These are phyloP conservation scores for Pinna nobilis DNA, from an alignment of 1,140 invertebrate species.

Conservation along the genomic window DNA sequence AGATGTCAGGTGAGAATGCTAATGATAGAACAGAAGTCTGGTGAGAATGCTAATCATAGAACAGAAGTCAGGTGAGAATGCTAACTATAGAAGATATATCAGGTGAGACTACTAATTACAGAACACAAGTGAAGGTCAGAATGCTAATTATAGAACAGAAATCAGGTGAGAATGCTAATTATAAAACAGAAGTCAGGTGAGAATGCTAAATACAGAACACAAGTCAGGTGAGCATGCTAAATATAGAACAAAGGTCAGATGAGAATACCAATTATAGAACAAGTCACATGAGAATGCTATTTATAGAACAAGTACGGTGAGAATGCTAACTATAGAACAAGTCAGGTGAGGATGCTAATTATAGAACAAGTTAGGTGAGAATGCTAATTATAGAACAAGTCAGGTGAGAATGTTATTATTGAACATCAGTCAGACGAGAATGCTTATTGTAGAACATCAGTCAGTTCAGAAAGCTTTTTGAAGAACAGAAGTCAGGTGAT, in stretches of 20 bases:
- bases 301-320: not conserved
- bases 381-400: not conserved
- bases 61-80: not conserved
- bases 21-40: not conserved
- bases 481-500: too few relatives aligned
- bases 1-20: not conserved
- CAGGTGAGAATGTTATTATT: not conserved
- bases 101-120: not conserved
- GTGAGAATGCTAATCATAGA: not conserved
- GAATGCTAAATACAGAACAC: conserved; percentile 77
- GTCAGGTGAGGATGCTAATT: not conserved
- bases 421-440: not conserved
- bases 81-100: not conserved
- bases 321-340: not conserved
- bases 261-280: not conserved
- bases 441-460: not conserved
- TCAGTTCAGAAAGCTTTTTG: not conserved
- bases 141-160: conserved; percentile 80
- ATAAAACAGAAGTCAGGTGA: conserved; percentile 74
- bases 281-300: not conserved
- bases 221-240: conserved; percentile 72
- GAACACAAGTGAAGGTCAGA: conserved; percentile 80
- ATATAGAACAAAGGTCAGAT: too few relatives aligned
- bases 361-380: too few relatives aligned
- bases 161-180: conserved; percentile 78